Evolutionary conservation across 2,888 invertebrate genomes (phyloP), one percentile per base, ranked within the genome.

Genomic region (Drosophila barbarae): DNA sequence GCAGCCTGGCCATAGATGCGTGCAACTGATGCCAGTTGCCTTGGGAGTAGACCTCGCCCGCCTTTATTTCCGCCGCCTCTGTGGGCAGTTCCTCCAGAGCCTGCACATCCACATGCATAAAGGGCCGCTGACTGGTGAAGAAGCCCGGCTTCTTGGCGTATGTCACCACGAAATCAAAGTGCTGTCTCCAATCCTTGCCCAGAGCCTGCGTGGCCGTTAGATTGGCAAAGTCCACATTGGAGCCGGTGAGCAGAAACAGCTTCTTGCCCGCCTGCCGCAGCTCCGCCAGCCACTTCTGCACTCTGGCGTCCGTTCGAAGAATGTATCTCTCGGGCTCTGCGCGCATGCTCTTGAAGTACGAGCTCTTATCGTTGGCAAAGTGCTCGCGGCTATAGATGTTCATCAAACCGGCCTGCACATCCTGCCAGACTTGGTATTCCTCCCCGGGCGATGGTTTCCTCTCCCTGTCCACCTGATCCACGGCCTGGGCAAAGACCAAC

Each of bases 91-190:
- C 60, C 6, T 41, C 51, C 13, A 74, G 52, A 3, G 90, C 80
- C 1, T 79, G 73, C 9, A 88, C 89, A 56, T 91, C 87, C 9
- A 92, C 67, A 5, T 87, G 80, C 28, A 91, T 76, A 79, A 94
- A 95, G 1, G 92, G 91, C 46, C 92, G 89, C 21, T 90, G 84
- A 1, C 83, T 84, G 2, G 90, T 90, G 76, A 95, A 95, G 87
- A 95, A 95, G 0, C 92, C 93, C 0, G 95, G 95, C 85, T 95
- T 95, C 74, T 92, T 92, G 0, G 94, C 93, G 87, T 91, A 93
- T 73, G 92, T 93, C 1, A 95, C 86, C 5, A 93, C 90, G 42
- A 93, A 88, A 82, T 94, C 93, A 77, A 94, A 94, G 26, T 92
- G 89, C 13, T 91, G 89, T 50, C 87, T 90, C 94, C 94, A 94